A percentile compares a stretch with the other conserved stretches of the same genome.
These are phyloP conservation scores for Zophobas atratus DNA, from an alignment of 1,140 invertebrate genomes.

Conservation along the genomic window DNA sequence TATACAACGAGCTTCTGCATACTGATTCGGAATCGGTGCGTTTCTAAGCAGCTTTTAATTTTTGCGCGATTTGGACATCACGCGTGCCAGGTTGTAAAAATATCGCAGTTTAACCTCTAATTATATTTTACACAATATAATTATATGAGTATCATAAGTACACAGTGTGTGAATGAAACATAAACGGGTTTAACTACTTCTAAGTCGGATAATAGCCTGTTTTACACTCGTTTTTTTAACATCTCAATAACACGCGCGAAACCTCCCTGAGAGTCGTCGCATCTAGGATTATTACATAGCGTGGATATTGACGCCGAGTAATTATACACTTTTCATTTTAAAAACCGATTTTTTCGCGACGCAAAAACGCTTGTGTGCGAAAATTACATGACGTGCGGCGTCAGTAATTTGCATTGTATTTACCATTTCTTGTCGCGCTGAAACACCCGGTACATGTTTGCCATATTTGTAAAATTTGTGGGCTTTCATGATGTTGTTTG, in stretches of 20 bases:
- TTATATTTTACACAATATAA: conserved; percentile 34
- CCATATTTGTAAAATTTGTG: too few species aligned
- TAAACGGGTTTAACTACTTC: conserved; percentile 38
- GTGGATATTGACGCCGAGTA: too few species aligned
- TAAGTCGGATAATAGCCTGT: conserved; percentile 24
- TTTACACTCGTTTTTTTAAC: conserved; percentile 21
- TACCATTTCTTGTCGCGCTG: too few species aligned
- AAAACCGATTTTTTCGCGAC: too few species aligned
- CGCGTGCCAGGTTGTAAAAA: conserved; percentile 19
- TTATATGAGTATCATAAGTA: conserved; percentile 24
- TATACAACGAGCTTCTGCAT: conserved; percentile 13
- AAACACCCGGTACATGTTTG: too few species aligned
- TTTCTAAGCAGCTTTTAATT: background rate
- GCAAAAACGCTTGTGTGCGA: too few species aligned
- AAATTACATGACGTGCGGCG: too few species aligned
- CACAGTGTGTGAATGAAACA: conserved; percentile 30
- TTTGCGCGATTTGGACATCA: background rate
- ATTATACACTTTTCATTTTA: too few species aligned
- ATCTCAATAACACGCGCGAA: conserved; percentile 14
- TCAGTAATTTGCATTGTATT: too few species aligned
- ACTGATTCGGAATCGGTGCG: background rate
- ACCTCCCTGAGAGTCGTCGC: background rate
- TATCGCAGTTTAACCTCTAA: conserved; percentile 21
- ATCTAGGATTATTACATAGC: too few species aligned
- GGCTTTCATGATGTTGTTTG: too few species aligned